Percentiles rank a stretch among this genome's conserved stretches.
Evolutionary conservation across 2,113 vertebrate species (phyloP).

Genomic region (Sitta europaea): DNA sequence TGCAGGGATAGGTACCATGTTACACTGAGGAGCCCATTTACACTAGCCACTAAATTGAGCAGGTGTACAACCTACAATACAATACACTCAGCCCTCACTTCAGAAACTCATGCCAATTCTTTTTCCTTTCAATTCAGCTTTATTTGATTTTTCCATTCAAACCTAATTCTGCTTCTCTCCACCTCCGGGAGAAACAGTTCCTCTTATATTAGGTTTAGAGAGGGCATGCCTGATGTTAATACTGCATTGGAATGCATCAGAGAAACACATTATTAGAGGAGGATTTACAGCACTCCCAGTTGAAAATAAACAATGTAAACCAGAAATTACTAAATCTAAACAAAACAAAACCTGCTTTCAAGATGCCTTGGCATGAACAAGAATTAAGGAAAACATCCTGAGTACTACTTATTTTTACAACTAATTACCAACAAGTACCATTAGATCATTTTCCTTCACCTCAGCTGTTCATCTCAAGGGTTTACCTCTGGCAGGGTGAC

Average conservation of each 20-base stretch:
- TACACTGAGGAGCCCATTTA: not conserved
- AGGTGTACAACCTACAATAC: not conserved
- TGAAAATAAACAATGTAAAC: not conserved
- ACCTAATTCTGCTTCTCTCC: not conserved
- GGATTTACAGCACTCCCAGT: not conserved
- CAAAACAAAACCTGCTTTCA: not conserved
- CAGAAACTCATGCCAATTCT: not conserved
- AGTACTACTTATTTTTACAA: not conserved
- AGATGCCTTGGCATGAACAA: not conserved
- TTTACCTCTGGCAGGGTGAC: not conserved
- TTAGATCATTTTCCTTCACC: not conserved
- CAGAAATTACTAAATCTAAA: not conserved
- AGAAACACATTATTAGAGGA: not conserved
- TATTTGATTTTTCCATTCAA: slow-evolving; percentile 13
- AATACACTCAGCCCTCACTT: not conserved
- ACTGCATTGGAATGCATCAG: not conserved
- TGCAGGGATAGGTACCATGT: not conserved
- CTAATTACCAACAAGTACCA: not conserved
- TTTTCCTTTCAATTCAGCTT: not conserved
- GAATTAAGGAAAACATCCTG: not conserved
- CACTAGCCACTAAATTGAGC: not conserved
- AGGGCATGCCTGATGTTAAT: not conserved
- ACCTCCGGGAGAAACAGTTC: not conserved
- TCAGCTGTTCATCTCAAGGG: not conserved
- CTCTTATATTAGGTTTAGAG: not conserved